Conservation (phyloP, 2,888 invertebrate genomes). For the Spisula subtruncata region DNA sequence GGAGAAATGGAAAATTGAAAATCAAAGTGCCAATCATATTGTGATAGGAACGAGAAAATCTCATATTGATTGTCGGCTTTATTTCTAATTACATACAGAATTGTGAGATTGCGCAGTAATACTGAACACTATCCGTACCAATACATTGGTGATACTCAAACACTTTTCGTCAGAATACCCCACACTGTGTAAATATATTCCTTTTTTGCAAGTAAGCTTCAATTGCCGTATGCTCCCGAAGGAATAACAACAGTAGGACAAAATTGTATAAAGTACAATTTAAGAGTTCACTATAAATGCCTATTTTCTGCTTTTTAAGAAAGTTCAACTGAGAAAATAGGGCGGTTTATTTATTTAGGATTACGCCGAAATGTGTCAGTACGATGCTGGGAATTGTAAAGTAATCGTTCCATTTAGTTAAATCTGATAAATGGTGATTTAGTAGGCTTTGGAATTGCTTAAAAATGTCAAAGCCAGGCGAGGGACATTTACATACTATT, state of each 20-base stretch:
- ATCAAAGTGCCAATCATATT: slow-evolving; percentile 37
- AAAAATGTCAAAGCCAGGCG: background rate
- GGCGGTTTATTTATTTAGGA: background rate
- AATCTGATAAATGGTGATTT: no score
- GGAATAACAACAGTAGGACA: background rate
- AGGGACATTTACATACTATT: background rate
- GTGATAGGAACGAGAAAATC: slow-evolving; percentile 30
- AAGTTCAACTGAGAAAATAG: background rate
- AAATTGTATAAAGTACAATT: no score
- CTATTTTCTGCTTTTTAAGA: background rate
- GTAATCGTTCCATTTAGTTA: no score
- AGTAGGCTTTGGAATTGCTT: background rate
- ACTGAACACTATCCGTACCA: background rate
- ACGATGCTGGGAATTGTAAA: background rate
- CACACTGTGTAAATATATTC: no score
- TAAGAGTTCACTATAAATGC: background rate
- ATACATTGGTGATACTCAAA: no score
- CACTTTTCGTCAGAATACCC: background rate
- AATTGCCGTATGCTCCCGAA: background rate
- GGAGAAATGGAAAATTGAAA: slow-evolving; percentile 36
- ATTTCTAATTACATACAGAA: slow-evolving; percentile 28
- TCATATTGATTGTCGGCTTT: slow-evolving; percentile 20
- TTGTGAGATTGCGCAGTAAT: background rate
- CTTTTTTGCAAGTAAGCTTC: no score
- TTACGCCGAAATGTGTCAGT: background rate